phyloP scores from a whole-genome alignment of 2,113 vertebrate species.

The Bos javanicus region DNA sequence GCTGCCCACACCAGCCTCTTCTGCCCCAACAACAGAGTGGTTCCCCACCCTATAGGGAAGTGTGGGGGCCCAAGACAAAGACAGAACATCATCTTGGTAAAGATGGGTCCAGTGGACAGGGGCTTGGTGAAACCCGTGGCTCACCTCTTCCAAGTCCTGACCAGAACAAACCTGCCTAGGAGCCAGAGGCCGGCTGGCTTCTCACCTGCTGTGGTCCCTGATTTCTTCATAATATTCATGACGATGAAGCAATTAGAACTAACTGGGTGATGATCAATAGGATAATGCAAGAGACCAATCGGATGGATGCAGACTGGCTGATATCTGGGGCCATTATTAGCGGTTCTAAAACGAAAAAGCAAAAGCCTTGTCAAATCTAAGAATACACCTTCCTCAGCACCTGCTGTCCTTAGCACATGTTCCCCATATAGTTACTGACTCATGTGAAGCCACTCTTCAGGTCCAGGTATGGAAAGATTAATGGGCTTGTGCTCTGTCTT shows the following conservation, averaged over 20 bases:
- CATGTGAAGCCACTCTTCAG: neutral
- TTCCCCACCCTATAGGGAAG: neutral
- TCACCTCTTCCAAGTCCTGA: neutral
- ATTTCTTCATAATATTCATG: too few species aligned
- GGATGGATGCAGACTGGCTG: too few species aligned
- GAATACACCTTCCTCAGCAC: neutral
- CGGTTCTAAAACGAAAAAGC: neutral
- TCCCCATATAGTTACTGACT: neutral
- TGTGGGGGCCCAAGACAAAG: neutral
- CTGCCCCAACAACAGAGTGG: neutral
- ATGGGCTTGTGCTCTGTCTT: neutral
- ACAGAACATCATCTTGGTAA: neutral
- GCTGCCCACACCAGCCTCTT: neutral
- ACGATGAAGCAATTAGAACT: neutral
- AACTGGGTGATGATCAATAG: neutral
- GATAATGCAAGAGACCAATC: rapidly evolving
- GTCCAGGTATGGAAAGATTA: neutral
- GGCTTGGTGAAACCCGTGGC: neutral
- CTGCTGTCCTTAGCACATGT: neutral
- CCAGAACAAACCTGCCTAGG: neutral
- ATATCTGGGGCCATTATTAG: rapidly evolving
- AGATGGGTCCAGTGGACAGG: too few species aligned
- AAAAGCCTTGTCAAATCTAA: neutral
- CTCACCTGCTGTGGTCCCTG: neutral
- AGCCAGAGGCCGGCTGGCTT: neutral